Evolutionary conservation across 2,113 vertebrate genomes (phyloP).

Genomic region (Zosterops pallidus): DNA sequence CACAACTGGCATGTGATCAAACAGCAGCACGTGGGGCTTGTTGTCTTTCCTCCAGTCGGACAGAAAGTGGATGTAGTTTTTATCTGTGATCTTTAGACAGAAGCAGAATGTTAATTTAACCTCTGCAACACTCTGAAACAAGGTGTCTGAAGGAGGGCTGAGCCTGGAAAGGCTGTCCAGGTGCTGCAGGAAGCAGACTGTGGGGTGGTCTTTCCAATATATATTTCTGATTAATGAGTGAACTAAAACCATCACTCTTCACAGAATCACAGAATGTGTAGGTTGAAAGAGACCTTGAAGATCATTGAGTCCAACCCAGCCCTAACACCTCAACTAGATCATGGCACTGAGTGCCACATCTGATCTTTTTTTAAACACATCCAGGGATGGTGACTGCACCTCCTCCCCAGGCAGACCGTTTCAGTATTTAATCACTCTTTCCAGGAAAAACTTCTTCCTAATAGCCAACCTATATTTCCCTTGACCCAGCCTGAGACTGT

Average conservation of each 20-base stretch:
- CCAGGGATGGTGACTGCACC: too few species aligned
- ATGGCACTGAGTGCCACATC: too few species aligned
- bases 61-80: constrained; percentile 86
- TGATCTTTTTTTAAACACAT: too few species aligned
- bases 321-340: too few species aligned
- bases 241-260: neutral
- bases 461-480: too few species aligned
- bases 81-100: constrained; percentile 86
- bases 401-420: too few species aligned
- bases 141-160: neutral
- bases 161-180: neutral
- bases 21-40: constrained; percentile 92
- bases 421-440: too few species aligned
- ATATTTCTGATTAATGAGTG: neutral
- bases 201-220: neutral
- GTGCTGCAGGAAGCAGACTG: neutral
- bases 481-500: too few species aligned
- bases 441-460: too few species aligned
- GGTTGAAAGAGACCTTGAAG: too few species aligned
- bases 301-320: too few species aligned
- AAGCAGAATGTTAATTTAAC: neutral
- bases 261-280: too few species aligned
- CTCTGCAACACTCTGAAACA: neutral
- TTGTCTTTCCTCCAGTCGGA: constrained; percentile 92
- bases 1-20: constrained; percentile 85